phyloP scores from a whole-genome alignment of 2,113 vertebrate species.

The Syngnathus floridae region DNA sequence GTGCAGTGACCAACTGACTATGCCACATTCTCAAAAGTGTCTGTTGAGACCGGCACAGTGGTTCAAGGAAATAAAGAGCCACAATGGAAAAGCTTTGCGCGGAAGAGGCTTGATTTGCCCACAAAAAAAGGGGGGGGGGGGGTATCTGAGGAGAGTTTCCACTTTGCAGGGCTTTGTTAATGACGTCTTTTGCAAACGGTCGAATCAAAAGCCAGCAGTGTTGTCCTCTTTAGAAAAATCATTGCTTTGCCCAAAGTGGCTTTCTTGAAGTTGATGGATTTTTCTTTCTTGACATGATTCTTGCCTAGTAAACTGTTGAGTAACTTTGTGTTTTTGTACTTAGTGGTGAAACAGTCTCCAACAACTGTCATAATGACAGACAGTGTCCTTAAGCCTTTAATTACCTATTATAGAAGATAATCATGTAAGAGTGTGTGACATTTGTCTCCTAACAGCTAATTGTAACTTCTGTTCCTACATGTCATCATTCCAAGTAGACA shows the following conservation, averaged over 20 bases:
- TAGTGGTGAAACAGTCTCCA: neutral
- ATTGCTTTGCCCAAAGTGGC: slow-evolving; percentile 16
- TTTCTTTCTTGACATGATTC: neutral
- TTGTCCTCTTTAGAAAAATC: slow-evolving; percentile 36
- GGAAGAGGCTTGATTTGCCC: slow-evolving; percentile 34
- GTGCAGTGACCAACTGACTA: neutral
- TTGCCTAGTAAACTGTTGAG: neutral
- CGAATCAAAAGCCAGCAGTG: slow-evolving; percentile 21
- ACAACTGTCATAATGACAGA: neutral
- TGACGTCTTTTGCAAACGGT: slow-evolving; percentile 33
- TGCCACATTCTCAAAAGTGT: slow-evolving; percentile 48
- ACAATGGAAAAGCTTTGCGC: slow-evolving; percentile 56
- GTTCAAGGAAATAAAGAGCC: slow-evolving; percentile 49
- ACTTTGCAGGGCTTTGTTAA: slow-evolving; percentile 41
- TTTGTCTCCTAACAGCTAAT: neutral
- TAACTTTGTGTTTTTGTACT: neutral
- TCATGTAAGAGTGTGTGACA: neutral
- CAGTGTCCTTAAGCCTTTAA: neutral
- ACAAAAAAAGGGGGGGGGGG: slow-evolving; percentile 16
- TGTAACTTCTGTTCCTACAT: neutral
- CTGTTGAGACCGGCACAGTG: slow-evolving; percentile 39
- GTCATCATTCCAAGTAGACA: neutral
- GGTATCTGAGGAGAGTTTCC: slow-evolving; percentile 61
- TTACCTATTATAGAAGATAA: neutral
- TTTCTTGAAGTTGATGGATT: slow-evolving; percentile 40